Evolutionary conservation across 2,888 invertebrate species (phyloP).

Genomic region (Marasmarcha lunaedactyla): DNA sequence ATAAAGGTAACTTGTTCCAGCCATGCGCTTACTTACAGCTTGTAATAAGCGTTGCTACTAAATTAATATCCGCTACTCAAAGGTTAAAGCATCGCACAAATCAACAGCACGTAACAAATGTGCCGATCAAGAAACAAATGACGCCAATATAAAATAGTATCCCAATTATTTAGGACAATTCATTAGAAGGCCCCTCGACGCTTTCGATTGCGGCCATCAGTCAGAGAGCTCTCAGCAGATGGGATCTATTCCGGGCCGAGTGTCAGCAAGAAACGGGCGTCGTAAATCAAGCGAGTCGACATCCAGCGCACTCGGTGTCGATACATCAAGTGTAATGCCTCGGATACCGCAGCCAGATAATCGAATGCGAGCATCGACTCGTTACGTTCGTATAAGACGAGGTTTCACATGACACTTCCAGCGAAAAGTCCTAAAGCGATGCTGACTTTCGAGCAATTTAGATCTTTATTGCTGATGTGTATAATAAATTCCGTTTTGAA

Average conservation of each 20-base stretch:
- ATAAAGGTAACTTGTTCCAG: no score
- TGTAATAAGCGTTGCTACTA: not conserved
- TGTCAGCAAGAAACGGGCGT: constrained; percentile 63
- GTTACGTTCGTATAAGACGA: constrained; percentile 67
- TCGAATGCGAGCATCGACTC: constrained; percentile 69
- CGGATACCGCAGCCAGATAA: constrained; percentile 68
- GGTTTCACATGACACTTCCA: constrained; percentile 37
- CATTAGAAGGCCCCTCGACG: constrained; percentile 58
- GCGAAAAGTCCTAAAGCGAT: constrained; percentile 30
- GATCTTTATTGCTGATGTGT: no score
- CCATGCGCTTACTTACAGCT: no score
- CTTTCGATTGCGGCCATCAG: constrained; percentile 57
- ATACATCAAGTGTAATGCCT: constrained; percentile 69
- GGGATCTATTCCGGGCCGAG: constrained; percentile 58
- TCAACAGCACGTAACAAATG: constrained; percentile 57
- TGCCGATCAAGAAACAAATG: constrained; percentile 61
- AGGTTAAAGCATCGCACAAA: constrained; percentile 60
- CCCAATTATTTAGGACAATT: constrained; percentile 70
- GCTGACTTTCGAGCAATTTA: no score
- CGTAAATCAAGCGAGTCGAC: constrained; percentile 64
- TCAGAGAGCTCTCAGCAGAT: constrained; percentile 55
- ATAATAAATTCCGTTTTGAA: no score
- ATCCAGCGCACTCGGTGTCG: constrained; percentile 62
- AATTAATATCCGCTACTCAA: not conserved
- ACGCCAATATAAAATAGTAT: constrained; percentile 64